Base-by-base conservation (phyloP, 2,113 vertebrate species). In the Notiomystis cincta region DNA sequence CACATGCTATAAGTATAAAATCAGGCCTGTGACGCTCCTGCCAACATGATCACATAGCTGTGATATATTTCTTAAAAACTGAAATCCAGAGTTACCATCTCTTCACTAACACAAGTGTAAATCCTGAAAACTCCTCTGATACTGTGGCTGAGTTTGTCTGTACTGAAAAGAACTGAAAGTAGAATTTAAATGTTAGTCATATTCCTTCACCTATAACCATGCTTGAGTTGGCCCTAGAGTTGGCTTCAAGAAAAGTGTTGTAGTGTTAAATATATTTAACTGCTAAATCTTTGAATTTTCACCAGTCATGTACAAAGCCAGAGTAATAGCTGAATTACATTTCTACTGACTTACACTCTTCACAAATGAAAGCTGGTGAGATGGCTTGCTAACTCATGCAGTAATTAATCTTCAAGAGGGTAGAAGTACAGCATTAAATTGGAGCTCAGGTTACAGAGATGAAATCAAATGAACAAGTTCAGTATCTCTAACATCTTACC, bases 321-420 rank as follows among this genome's bases (percentile, higher is more conserved):
- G 8, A 87, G 77, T 95, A 84, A 87, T 37, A 95, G 51, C 77
- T 50, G 80, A 87, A 62, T 94, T 93, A 93, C 67, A 53, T 93
- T 94, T 84, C 93, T 93, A 82, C 87, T 96, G 84, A 85, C 94
- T 95, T 94, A 88, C 22, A 82, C 51, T 96, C 89, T 71, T 96
- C 90, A 87, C 25, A 78, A 76, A 81, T 62, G 86, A 97, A 97
- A 95, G 89, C 80, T 95, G 92, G 86, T 78, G 91, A 95, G 65
- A 79, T 93, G 93, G 80, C 92, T 96, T 97, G 91, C 90, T 96
- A 97, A 98, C 96, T 87, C 90, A 84, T 78, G 48, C 87, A 87
- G 94, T 97, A 98, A 98, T 98, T 98, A 98, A 97, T 97, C 97
- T 98, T 95, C 73, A 93, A 93, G 88, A 98, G 95, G 90, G 95